Conservation (phyloP, 2,888 invertebrate species). For the Tinea trinotella region DNA sequence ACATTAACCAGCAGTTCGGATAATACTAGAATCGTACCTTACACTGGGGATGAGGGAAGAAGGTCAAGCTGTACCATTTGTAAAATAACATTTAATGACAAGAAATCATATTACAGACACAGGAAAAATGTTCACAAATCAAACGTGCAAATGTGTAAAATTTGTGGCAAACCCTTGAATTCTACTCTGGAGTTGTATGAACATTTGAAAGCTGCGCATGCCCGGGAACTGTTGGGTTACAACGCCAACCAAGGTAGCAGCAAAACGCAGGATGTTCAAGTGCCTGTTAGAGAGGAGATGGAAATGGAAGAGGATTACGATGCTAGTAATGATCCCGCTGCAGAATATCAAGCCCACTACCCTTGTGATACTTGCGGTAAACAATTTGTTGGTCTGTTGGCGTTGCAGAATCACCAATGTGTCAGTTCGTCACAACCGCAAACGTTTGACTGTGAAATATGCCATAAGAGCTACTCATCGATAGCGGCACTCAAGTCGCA, state of each 20-base stretch:
- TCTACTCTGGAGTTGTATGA: constrained; percentile 76
- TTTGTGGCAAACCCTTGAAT: constrained; percentile 75
- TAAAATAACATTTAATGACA: constrained; percentile 72
- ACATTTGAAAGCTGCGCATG: constrained; percentile 74
- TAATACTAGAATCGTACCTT: constrained; percentile 31
- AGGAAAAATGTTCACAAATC: constrained; percentile 70
- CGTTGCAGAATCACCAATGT: constrained; percentile 69
- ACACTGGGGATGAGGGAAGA: constrained; percentile 33
- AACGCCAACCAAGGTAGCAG: constrained; percentile 56
- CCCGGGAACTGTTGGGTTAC: constrained; percentile 63
- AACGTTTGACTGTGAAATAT: constrained; percentile 75
- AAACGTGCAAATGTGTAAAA: constrained; percentile 71
- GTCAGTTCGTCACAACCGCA: constrained; percentile 52
- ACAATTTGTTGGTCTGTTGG: constrained; percentile 65
- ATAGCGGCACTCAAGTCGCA: constrained; percentile 77
- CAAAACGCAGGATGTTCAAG: constrained; percentile 42
- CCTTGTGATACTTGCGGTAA: constrained; percentile 70
- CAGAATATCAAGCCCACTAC: constrained; percentile 65
- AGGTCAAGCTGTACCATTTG: constrained; percentile 74
- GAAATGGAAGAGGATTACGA: constrained; percentile 57
- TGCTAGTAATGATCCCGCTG: constrained; percentile 45
- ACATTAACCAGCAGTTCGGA: constrained; percentile 31
- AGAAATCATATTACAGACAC: constrained; percentile 74
- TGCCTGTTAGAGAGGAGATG: constrained; percentile 35
- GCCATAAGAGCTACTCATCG: constrained; percentile 76